phyloP scores from a whole-genome alignment of 1,140 invertebrate species.

The Globodera ellingtonae region DNA sequence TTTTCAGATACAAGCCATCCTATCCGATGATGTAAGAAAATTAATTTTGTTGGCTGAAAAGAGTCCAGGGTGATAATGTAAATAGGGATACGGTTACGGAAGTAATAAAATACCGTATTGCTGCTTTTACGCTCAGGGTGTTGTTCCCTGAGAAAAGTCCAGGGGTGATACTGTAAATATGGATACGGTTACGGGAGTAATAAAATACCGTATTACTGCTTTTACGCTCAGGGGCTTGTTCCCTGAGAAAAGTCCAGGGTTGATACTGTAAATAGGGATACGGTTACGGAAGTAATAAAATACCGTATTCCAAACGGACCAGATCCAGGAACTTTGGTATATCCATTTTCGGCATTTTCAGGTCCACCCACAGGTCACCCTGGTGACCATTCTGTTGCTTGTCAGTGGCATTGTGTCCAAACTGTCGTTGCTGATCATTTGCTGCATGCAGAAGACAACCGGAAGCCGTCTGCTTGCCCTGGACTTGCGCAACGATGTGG shows the following conservation, averaged over 20 bases:
- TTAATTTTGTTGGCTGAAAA: too few relatives aligned
- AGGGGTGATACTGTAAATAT: too few relatives aligned
- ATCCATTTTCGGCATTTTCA: constrained; percentile 22
- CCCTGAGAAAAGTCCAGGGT: too few relatives aligned
- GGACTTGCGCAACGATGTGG: constrained; percentile 51
- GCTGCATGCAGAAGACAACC: constrained; percentile 40
- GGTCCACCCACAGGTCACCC: constrained; percentile 49
- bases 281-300: neutral
- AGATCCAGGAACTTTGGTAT: neutral
- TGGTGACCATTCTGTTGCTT: constrained; percentile 44
- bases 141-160: too few relatives aligned
- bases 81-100: neutral
- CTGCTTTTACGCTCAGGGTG: too few relatives aligned
- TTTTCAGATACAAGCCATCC: neutral
- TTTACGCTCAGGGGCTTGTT: too few relatives aligned
- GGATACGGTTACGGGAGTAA: neutral
- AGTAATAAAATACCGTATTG: neutral
- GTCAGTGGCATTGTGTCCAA: constrained; percentile 46
- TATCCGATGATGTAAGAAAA: neutral
- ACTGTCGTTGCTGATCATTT: constrained; percentile 44
- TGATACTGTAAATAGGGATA: too few relatives aligned
- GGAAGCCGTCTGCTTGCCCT: constrained; percentile 39
- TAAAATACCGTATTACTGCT: neutral
- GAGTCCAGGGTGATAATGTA: neutral
- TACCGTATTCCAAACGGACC: neutral